Evolutionary conservation across 2,888 invertebrate genomes (phyloP).

Genomic region (Phragmatobia fuliginosa): DNA sequence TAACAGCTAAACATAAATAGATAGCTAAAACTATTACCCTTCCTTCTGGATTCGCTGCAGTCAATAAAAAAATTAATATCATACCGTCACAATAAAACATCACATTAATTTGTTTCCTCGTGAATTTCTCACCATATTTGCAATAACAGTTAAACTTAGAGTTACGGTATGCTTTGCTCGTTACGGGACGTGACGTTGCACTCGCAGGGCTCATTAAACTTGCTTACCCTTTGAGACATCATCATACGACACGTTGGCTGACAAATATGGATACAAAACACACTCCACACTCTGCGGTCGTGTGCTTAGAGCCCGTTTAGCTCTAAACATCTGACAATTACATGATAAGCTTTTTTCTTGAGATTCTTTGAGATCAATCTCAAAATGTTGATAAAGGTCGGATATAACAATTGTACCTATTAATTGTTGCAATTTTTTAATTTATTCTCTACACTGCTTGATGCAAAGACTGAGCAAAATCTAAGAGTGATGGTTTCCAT

Average conservation of each 20-base stretch:
- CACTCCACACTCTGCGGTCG: conserved; percentile 26
- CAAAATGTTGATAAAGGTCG: no score
- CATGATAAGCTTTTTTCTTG: neutral
- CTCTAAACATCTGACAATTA: neutral
- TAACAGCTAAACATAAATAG: no score
- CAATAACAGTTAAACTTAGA: conserved; percentile 37
- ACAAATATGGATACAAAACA: conserved; percentile 13
- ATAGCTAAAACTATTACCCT: neutral
- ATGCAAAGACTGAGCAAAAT: no score
- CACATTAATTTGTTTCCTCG: conserved; percentile 18
- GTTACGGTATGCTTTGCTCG: conserved; percentile 60
- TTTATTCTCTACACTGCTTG: no score
- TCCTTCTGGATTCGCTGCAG: no score
- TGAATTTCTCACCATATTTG: conserved; percentile 34
- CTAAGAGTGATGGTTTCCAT: no score
- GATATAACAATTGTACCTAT: no score
- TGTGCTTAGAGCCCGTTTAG: conserved; percentile 11
- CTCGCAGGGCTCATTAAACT: conserved; percentile 68
- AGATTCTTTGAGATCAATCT: no score
- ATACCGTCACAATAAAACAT: neutral
- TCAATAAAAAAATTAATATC: no score
- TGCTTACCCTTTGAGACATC: conserved; percentile 56
- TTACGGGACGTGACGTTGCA: conserved; percentile 81
- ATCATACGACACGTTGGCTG: conserved; percentile 40
- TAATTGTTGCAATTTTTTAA: no score